These are phyloP conservation scores for Leptobrachium ailaonicum DNA, from an alignment of 2,113 vertebrate genomes.

Conservation along the genomic window DNA sequence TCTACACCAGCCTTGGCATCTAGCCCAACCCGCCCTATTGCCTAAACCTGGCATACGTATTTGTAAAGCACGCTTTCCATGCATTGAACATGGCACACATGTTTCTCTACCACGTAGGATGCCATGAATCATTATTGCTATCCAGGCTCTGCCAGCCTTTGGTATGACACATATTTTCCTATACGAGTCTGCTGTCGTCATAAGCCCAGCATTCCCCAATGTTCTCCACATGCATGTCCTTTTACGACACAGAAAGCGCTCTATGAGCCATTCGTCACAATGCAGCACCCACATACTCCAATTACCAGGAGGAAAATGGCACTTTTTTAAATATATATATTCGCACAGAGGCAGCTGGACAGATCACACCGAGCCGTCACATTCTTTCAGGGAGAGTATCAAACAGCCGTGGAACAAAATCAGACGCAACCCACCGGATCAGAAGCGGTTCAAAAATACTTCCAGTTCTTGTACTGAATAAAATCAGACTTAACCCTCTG, in stretches of 20 bases:
- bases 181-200: too few relatives aligned
- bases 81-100: too few relatives aligned
- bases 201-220: not conserved
- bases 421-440: constrained; percentile 31
- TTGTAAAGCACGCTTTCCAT: too few relatives aligned
- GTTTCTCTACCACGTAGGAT: too few relatives aligned
- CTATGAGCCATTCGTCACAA: constrained; percentile 9
- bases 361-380: constrained; percentile 34
- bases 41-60: too few relatives aligned
- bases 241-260: not conserved
- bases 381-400: constrained; percentile 29
- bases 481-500: constrained; percentile 10
- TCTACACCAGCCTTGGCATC: too few relatives aligned
- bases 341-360: constrained; percentile 30
- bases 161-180: too few relatives aligned
- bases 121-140: too few relatives aligned
- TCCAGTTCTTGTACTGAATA: constrained; percentile 28
- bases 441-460: constrained; percentile 29
- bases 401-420: constrained; percentile 24
- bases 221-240: constrained; percentile 9
- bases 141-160: too few relatives aligned
- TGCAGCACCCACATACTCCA: constrained; percentile 34
- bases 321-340: constrained; percentile 9
- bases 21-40: too few relatives aligned
- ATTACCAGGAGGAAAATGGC: constrained; percentile 26